A percentile compares a stretch with the other conserved stretches of the same genome.
Conservation (phyloP, 2,113 vertebrate species). For the Barbus barbus region DNA sequence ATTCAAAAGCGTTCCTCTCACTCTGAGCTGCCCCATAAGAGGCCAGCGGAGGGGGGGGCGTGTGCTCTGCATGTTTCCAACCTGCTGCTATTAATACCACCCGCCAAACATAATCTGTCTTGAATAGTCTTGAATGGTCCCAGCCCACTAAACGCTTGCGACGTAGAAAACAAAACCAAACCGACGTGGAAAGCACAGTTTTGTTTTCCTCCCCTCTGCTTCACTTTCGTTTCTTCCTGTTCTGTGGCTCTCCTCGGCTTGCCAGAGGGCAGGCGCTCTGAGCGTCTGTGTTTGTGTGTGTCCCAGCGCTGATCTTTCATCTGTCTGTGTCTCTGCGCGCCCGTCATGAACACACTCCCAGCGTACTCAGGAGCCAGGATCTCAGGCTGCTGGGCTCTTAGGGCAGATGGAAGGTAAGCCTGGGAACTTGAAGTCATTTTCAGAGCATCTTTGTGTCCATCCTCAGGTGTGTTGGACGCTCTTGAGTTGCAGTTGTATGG, state of each 20-base stretch:
- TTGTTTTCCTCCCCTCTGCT: slow-evolving; percentile 34
- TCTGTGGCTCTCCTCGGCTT: slow-evolving; percentile 16
- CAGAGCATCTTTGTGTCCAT: background rate
- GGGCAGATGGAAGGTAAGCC: slow-evolving; percentile 84
- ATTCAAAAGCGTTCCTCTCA: slow-evolving; percentile 28
- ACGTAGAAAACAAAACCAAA: slow-evolving; percentile 70
- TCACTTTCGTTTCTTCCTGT: slow-evolving; percentile 38
- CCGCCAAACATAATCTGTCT: slow-evolving; percentile 84
- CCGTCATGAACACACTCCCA: slow-evolving; percentile 82
- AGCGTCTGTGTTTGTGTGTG: background rate
- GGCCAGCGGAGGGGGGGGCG: slow-evolving; percentile 35
- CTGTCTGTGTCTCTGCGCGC: slow-evolving; percentile 10
- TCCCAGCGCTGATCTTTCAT: slow-evolving; percentile 28
- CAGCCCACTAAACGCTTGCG: slow-evolving; percentile 44
- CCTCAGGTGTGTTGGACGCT: background rate
- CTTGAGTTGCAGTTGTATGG: background rate
- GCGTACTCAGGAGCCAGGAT: slow-evolving; percentile 85
- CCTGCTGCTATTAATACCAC: slow-evolving; percentile 89
- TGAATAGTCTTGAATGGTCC: slow-evolving; percentile 20
- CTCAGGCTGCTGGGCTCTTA: slow-evolving; percentile 89
- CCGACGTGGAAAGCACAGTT: slow-evolving; percentile 66
- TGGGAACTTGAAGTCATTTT: background rate
- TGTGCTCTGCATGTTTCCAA: slow-evolving; percentile 60
- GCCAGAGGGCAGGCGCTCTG: slow-evolving; percentile 54
- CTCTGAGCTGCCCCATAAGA: slow-evolving; percentile 54